Conservation (phyloP, 2,113 vertebrate species). For the Centropus bengalensis region DNA sequence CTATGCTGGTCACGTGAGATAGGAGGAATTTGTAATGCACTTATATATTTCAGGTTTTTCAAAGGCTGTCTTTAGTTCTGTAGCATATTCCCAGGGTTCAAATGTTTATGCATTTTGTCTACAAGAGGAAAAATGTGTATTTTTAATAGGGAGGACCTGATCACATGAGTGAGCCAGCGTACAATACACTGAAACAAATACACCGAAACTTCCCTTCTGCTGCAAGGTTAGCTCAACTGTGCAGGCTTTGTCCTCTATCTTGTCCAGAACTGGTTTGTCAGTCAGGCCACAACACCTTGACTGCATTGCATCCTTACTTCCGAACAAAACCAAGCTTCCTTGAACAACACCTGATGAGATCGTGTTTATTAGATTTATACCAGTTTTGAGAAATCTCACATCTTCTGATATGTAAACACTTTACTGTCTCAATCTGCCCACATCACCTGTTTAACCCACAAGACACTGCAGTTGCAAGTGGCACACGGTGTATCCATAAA, state of each 20-base stretch:
- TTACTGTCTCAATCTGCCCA: neutral
- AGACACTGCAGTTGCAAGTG: neutral
- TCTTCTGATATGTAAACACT: neutral
- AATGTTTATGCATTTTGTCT: conserved; percentile 45
- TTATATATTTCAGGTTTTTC: neutral
- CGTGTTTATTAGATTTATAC: neutral
- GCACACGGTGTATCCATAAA: neutral
- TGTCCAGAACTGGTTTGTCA: neutral
- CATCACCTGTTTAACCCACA: neutral
- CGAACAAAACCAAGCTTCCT: neutral
- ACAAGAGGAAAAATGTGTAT: neutral
- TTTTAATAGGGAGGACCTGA: conserved; percentile 24
- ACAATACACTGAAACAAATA: neutral
- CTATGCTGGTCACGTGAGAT: conserved; percentile 12
- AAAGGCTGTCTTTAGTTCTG: conserved; percentile 6
- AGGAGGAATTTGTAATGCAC: neutral
- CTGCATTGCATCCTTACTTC: neutral
- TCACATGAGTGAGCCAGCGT: neutral
- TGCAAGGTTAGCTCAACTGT: neutral
- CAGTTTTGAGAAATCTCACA: neutral
- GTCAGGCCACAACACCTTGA: neutral
- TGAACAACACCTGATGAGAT: neutral
- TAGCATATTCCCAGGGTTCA: conserved; percentile 40
- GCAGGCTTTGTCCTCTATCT: neutral
- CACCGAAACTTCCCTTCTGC: neutral